Percentiles rank a stretch among this genome's conserved stretches.
phyloP scores from a whole-genome alignment of 2,113 vertebrate species.

The Psittacara wagleri region DNA sequence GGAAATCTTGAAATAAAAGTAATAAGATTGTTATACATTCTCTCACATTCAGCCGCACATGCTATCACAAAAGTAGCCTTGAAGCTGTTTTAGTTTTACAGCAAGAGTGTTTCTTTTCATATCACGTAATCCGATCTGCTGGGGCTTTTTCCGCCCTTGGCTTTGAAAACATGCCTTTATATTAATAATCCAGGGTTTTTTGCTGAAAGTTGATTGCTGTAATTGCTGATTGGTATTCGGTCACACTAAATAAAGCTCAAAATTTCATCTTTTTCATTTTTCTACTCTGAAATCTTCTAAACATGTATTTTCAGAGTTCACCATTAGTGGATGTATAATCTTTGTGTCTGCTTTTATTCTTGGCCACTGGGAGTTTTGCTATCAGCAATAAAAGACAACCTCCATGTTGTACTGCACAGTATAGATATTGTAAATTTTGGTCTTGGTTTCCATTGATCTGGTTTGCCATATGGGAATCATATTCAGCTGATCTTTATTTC shows the following conservation, averaged over 20 bases:
- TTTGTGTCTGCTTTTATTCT: conserved; percentile 56
- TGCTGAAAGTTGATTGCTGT: conserved; percentile 32
- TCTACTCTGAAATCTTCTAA: conserved; percentile 38
- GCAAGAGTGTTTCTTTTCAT: conserved; percentile 55
- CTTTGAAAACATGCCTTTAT: conserved; percentile 53
- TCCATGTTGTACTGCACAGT: conserved; percentile 71
- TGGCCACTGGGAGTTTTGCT: conserved; percentile 77
- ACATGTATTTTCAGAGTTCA: conserved; percentile 52
- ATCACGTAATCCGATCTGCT: conserved; percentile 49
- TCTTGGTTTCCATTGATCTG: conserved; percentile 82
- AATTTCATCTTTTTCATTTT: conserved; percentile 4
- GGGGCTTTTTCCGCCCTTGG: neutral
- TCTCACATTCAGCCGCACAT: conserved; percentile 53
- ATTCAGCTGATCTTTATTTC: conserved; percentile 83
- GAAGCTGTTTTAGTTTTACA: conserved; percentile 59
- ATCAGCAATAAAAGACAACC: conserved; percentile 72
- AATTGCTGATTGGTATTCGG: conserved; percentile 47
- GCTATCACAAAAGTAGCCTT: conserved; percentile 62
- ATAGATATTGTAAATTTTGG: conserved; percentile 81
- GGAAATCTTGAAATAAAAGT: conserved; percentile 61
- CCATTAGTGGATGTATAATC: conserved; percentile 66
- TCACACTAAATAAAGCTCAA: conserved; percentile 33
- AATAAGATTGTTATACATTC: conserved; percentile 64
- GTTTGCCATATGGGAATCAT: conserved; percentile 79
- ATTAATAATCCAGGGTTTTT: conserved; percentile 53